phyloP scores from a whole-genome alignment of 1,140 invertebrate species.

The Glomeris maerens region DNA sequence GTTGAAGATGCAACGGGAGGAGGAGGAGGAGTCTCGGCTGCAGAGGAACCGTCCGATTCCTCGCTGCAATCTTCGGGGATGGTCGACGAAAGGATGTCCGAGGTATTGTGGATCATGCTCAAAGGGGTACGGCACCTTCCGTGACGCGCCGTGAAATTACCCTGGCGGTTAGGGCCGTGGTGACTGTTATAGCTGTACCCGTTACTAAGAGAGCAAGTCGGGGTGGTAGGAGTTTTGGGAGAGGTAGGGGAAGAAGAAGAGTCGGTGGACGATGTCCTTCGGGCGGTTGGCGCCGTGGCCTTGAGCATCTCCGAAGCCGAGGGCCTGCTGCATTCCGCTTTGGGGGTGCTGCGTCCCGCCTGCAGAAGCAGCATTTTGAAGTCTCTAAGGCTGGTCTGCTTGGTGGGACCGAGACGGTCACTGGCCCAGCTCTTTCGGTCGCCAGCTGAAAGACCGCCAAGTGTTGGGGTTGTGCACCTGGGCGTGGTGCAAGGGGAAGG shows the following conservation, averaged over 20 bases:
- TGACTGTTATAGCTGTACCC: too few species aligned
- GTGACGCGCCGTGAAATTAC: too few species aligned
- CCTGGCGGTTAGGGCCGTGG: too few species aligned
- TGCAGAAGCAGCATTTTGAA: slow-evolving; percentile 24
- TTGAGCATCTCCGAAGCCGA: slow-evolving; percentile 20
- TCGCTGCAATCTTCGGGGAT: slow-evolving; percentile 9
- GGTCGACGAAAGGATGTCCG: slow-evolving; percentile 10
- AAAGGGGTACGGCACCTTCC: not conserved
- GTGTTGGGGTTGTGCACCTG: not conserved
- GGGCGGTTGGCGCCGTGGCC: slow-evolving; percentile 9
- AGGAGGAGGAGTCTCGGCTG: too few species aligned
- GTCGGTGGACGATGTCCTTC: too few species aligned
- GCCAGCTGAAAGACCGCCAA: not conserved
- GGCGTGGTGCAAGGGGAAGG: not conserved
- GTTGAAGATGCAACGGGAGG: too few species aligned
- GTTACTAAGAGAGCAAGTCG: too few species aligned
- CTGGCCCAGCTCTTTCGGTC: slow-evolving; percentile 14
- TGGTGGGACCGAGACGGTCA: slow-evolving; percentile 20
- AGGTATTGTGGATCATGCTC: not conserved
- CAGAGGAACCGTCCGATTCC: slow-evolving; percentile 2
- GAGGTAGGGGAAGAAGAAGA: too few species aligned
- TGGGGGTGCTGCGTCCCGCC: slow-evolving; percentile 11
- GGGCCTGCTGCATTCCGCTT: slow-evolving; percentile 4
- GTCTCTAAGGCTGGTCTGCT: slow-evolving; percentile 23
- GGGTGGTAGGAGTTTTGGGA: too few species aligned